These are phyloP conservation scores for Anser cygnoides DNA, from an alignment of 2,113 vertebrate genomes.

Conservation along the genomic window DNA sequence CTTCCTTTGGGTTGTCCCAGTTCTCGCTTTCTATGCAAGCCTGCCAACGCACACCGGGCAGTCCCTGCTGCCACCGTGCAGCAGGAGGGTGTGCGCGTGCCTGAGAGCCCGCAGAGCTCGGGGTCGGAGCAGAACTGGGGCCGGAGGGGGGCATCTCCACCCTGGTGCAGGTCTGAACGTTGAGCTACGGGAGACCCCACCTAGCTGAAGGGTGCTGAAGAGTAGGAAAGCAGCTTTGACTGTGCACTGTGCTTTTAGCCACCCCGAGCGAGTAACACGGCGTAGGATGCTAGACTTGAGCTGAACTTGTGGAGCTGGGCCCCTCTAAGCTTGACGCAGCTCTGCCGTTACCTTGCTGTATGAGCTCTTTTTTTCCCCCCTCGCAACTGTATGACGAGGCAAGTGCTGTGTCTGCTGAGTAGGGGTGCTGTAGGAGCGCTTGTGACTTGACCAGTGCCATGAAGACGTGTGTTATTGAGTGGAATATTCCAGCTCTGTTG, in stretches of 20 bases:
- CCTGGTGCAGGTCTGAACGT: rapidly evolving
- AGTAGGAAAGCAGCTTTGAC: not conserved
- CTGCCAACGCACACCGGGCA: not conserved
- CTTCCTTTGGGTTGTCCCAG: not conserved
- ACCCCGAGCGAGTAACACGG: not conserved
- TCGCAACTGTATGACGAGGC: not conserved
- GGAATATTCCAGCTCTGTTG: not conserved
- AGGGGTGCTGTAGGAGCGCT: not conserved
- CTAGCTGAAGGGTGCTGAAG: not conserved
- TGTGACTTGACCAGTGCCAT: not conserved
- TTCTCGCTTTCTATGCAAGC: not conserved
- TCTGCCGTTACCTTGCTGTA: not conserved
- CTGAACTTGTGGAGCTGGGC: not conserved
- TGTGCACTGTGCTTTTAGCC: not conserved
- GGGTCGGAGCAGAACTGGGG: rapidly evolving
- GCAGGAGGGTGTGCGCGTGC: not conserved
- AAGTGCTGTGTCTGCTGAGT: not conserved
- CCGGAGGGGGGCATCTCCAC: not conserved
- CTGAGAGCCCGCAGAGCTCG: rapidly evolving
- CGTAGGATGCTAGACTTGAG: not conserved
- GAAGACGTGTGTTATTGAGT: not conserved
- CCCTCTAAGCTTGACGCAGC: not conserved
- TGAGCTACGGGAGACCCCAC: not conserved
- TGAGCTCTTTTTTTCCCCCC: not conserved
- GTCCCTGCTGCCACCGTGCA: not conserved